Evolutionary conservation across 2,797 vertebrate species (phyloP).

Genomic region (Channallabes apus): DNA sequence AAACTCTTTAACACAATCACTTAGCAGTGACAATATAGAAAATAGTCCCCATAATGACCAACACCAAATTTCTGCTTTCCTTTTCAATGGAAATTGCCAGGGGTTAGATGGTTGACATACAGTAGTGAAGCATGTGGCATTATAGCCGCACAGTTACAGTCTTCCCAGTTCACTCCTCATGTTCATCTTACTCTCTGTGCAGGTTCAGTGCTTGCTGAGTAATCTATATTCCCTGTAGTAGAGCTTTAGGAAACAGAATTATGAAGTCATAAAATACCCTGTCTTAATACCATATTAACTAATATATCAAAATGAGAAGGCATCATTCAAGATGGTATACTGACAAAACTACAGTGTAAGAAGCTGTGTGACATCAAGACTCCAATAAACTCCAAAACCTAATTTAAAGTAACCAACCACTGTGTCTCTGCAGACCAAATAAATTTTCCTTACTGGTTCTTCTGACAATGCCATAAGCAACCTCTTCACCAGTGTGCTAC

Average conservation of each 20-base stretch:
- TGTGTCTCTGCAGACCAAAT: background rate
- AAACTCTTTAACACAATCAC: background rate
- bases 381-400: background rate
- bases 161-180: background rate
- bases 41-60: background rate
- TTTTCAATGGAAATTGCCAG: background rate
- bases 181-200: background rate
- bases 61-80: background rate
- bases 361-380: background rate
- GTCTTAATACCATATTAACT: background rate
- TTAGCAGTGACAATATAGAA: background rate
- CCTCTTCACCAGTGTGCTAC: background rate
- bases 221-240: no score
- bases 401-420: background rate
- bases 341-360: background rate
- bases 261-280: background rate
- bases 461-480: background rate
- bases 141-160: background rate
- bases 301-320: background rate
- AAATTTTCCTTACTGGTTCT: background rate
- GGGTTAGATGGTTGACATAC: background rate
- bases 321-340: background rate
- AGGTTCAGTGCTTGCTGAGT: background rate
- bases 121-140: background rate
- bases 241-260: background rate